Evolutionary conservation across 1,140 invertebrate species (phyloP).

Genomic region (Ctenoplectra terminalis): DNA sequence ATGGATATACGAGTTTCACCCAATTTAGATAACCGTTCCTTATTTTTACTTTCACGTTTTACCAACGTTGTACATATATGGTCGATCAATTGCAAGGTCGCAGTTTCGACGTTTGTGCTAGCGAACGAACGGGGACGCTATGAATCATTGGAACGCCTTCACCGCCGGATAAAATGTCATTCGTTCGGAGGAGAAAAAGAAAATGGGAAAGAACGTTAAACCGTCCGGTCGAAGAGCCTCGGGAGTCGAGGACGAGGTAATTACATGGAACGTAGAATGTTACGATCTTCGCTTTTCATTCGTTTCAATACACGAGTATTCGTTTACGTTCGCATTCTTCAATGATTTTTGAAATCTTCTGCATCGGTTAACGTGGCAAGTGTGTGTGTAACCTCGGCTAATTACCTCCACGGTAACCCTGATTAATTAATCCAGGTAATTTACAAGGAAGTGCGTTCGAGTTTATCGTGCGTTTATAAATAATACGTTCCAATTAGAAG

Average conservation of each 20-base stretch:
- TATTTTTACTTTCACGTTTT: constrained; percentile 14
- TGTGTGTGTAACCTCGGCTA: constrained; percentile 14
- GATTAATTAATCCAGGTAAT: constrained; percentile 33
- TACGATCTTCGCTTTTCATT: not conserved
- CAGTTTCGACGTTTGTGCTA: not conserved
- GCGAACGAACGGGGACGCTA: not conserved
- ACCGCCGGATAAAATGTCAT: too few relatives aligned
- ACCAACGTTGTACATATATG: not conserved
- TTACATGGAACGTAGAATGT: too few relatives aligned
- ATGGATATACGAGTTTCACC: constrained; percentile 16
- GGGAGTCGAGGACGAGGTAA: not conserved
- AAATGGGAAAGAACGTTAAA: not conserved
- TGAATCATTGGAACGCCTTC: constrained; percentile 15
- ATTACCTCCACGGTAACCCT: constrained; percentile 36
- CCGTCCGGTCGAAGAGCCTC: not conserved
- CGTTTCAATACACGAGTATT: not conserved
- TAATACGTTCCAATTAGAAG: constrained; percentile 48
- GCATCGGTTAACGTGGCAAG: constrained; percentile 9
- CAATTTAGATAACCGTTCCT: constrained; percentile 15
- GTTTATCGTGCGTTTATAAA: constrained; percentile 50
- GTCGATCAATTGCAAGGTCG: not conserved
- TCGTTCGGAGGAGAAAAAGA: too few relatives aligned
- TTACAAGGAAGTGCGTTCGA: constrained; percentile 34
- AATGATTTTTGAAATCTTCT: not conserved
- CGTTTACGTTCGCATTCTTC: not conserved